Base-by-base conservation (phyloP, 2,113 vertebrate genomes). In the Nesoenas mayeri region DNA sequence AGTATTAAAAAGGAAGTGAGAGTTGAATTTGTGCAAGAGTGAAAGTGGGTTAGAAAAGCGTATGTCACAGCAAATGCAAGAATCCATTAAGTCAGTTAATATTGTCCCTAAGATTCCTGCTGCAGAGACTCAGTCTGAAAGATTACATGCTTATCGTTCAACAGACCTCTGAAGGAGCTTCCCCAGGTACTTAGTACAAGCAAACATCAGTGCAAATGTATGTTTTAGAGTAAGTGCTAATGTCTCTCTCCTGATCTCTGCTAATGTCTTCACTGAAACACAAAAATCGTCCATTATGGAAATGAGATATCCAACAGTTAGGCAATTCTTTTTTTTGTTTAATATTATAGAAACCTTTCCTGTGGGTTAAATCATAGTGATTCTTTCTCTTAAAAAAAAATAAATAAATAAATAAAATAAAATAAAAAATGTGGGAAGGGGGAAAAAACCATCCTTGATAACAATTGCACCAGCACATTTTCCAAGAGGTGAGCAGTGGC, bases 51-150 rank as follows among this genome's bases (percentile, higher is more conserved):
- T 95, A 91, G 77, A 54, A 87, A 92, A 91, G 25, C 32, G 15
- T 67, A 53, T 57, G 38, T 60, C 89, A 81, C 12, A 94, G 47
- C 61, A 95, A 95, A 89, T 36, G 47, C 42, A 91, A 88, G 42
- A 77, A 95, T 71, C 34, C 38, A 53, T 88, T 86, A 88, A 93
- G 54, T 65, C 57, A n/a, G 42, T 86, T 93, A 91, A 78, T 89
- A 77, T 71, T 80, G 58, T 79, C 56, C 73, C 58, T 48, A 44
- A 78, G 40, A 48, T 58, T 96, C 56, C 22, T 3, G 3, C 34
- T 67, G 61, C 66, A 82, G 74, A 80, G 42, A 66, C 29, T 69
- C 56, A 90, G 19, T 34, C 40, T 78, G 58, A 93, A 94, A 97
- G 70, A 86, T 90, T 95, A 88, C 1, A 3, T 42, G 48, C 56